Percentiles rank a stretch among this genome's conserved stretches.
Conservation (phyloP, 30 jellyfish, hydroid and myxozoan species). For the Aurelia aurita region DNA sequence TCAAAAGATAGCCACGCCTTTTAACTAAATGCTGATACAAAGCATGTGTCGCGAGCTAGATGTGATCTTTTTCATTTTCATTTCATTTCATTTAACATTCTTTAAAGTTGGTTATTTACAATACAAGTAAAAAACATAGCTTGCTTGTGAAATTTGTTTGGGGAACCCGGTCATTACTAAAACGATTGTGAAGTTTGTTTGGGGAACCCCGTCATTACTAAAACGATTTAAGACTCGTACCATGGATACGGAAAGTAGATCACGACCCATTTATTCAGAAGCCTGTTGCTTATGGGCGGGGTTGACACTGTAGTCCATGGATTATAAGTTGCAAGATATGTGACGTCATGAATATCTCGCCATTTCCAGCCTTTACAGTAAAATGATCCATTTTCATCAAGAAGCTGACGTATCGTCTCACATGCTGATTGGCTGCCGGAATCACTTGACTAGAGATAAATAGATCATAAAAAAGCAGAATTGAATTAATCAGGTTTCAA, state of each 20-base stretch:
- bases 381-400: slow-evolving; percentile 63
- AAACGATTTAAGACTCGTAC: neutral
- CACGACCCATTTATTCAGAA: slow-evolving; percentile 63
- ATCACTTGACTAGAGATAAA: slow-evolving; percentile 25
- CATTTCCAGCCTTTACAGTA: slow-evolving; percentile 64
- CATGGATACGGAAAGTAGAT: slow-evolving; percentile 64
- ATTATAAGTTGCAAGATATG: slow-evolving; percentile 69
- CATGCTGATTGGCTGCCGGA: slow-evolving; percentile 65
- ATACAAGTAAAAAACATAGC: too few relatives aligned
- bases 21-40: too few relatives aligned
- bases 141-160: too few relatives aligned
- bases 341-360: slow-evolving; percentile 75
- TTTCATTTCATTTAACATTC: too few relatives aligned
- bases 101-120: too few relatives aligned
- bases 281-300: slow-evolving; percentile 42
- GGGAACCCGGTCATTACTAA: too few relatives aligned
- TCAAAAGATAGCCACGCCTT: too few relatives aligned
- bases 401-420: slow-evolving; percentile 68
- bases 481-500: too few relatives aligned
- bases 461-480: neutral
- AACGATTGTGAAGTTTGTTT: too few relatives aligned
- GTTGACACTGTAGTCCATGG: slow-evolving; percentile 75
- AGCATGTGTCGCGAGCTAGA: too few relatives aligned
- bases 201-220: too few relatives aligned
- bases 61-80: too few relatives aligned